Conservation (phyloP, 1,140 invertebrate genomes). For the Apis florea region DNA sequence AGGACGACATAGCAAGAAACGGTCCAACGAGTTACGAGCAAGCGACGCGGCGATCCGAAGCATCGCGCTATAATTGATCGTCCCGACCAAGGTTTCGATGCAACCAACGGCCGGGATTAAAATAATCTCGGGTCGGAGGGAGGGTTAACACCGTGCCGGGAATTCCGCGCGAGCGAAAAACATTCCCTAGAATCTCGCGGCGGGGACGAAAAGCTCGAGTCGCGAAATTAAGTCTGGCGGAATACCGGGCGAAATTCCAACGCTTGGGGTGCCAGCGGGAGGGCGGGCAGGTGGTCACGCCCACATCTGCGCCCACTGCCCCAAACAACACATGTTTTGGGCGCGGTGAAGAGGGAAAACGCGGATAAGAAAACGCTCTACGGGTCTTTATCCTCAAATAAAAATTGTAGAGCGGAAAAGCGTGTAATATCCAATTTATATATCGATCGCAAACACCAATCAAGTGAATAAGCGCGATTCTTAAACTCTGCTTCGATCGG, state of each 20-base stretch:
- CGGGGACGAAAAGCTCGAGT: slow-evolving; percentile 42
- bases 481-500: slow-evolving; percentile 17
- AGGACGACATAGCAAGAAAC: too few relatives aligned
- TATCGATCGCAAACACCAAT: too few relatives aligned
- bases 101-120: slow-evolving; percentile 22
- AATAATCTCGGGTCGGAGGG: slow-evolving; percentile 9
- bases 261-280: slow-evolving; percentile 32
- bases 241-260: slow-evolving; percentile 54
- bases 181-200: slow-evolving; percentile 48
- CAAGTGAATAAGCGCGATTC: too few relatives aligned
- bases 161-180: slow-evolving; percentile 43
- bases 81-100: not conserved
- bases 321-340: slow-evolving; percentile 2
- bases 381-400: too few relatives aligned
- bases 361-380: too few relatives aligned
- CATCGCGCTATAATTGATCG: not conserved
- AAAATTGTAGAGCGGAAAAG: too few relatives aligned
- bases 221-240: slow-evolving; percentile 58
- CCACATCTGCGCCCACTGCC: slow-evolving; percentile 64
- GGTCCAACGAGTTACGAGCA: too few relatives aligned
- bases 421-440: too few relatives aligned
- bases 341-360: slow-evolving; percentile 1
- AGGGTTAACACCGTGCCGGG: slow-evolving; percentile 30
- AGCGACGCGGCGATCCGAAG: not conserved
- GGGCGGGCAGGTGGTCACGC: slow-evolving; percentile 73